Evolutionary conservation across 2,888 invertebrate species (phyloP).

Genomic region (Ptilodon capucinus): DNA sequence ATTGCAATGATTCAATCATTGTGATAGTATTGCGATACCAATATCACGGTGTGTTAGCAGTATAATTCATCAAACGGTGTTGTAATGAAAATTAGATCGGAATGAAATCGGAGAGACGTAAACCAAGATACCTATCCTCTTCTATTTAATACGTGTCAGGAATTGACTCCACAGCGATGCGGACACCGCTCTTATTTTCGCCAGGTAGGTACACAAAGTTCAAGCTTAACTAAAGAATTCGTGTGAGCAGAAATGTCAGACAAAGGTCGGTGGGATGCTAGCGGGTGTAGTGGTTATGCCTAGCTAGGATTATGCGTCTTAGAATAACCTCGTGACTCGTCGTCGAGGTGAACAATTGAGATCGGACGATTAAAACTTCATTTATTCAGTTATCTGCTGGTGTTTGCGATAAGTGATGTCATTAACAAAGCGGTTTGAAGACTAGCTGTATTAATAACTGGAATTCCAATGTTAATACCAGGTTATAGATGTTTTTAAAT

Average conservation of each 20-base stretch:
- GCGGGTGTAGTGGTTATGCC: slow-evolving; percentile 39
- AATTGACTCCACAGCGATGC: slow-evolving; percentile 55
- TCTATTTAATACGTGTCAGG: slow-evolving; percentile 30
- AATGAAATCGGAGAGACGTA: background rate
- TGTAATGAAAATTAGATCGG: background rate
- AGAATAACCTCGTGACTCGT: slow-evolving; percentile 54
- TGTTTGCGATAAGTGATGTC: slow-evolving; percentile 27
- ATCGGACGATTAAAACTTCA: slow-evolving; percentile 40
- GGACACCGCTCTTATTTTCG: slow-evolving; percentile 54
- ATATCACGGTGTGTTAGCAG: background rate
- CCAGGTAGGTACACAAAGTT: slow-evolving; percentile 52
- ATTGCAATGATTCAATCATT: background rate
- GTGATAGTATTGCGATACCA: background rate
- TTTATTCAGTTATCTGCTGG: slow-evolving; percentile 32
- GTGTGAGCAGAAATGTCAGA: slow-evolving; percentile 66
- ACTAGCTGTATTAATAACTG: slow-evolving; percentile 9
- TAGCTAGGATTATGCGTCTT: slow-evolving; percentile 18
- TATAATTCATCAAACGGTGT: background rate
- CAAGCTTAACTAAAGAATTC: slow-evolving; percentile 61
- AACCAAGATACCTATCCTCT: slow-evolving; percentile 17
- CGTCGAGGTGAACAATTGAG: slow-evolving; percentile 41
- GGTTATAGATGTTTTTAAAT: background rate
- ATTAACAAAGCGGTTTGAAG: slow-evolving; percentile 9
- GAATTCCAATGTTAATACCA: slow-evolving; percentile 15
- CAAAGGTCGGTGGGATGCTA: slow-evolving; percentile 62